Conservation (phyloP, 2,888 invertebrate genomes). For the Escarpia spicata region DNA sequence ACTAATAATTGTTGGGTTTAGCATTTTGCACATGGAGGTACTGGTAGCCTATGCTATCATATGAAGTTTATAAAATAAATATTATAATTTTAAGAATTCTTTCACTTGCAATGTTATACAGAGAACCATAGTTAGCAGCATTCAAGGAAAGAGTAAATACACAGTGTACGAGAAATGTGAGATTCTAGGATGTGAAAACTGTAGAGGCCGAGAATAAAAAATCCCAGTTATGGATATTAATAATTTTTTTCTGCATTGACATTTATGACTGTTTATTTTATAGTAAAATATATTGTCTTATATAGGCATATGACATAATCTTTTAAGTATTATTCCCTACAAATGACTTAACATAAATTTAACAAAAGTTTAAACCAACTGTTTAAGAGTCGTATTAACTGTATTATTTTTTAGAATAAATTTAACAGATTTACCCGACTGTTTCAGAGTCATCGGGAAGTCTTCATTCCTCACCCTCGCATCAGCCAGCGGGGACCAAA, state of each 20-base stretch:
- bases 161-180: too few relatives aligned
- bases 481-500: background rate
- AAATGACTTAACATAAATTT: background rate
- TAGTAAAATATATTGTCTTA: background rate
- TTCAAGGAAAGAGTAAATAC: too few relatives aligned
- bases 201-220: background rate
- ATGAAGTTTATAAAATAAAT: too few relatives aligned
- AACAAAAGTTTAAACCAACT: background rate
- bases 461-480: background rate
- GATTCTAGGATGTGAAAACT: too few relatives aligned
- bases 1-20: too few relatives aligned
- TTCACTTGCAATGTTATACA: too few relatives aligned
- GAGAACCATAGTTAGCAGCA: too few relatives aligned
- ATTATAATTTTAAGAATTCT: too few relatives aligned
- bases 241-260: background rate
- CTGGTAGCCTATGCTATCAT: too few relatives aligned
- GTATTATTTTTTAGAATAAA: background rate
- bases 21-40: too few relatives aligned
- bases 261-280: background rate
- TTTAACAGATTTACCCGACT: background rate
- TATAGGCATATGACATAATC: background rate
- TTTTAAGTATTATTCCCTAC: background rate
- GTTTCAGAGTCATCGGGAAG: background rate
- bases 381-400: background rate
- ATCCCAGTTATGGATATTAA: background rate